Conservation (phyloP, 2,113 vertebrate genomes). For the Chamaea fasciata region DNA sequence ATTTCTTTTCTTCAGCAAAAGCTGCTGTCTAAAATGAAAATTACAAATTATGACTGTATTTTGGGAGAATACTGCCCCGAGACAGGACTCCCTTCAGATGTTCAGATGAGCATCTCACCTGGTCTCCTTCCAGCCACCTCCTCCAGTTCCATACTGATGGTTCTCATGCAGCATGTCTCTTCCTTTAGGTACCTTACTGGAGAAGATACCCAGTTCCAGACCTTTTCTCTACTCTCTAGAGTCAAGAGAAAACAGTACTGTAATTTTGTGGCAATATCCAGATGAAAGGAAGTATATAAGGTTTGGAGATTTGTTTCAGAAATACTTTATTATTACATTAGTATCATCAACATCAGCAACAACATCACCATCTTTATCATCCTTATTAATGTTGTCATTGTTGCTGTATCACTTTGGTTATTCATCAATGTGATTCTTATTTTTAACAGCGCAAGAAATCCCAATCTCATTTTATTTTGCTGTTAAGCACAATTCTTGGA, state of each 20-base stretch:
- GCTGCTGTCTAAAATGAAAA: not conserved
- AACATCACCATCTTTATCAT: not conserved
- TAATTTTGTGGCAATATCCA: not conserved
- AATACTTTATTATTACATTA: not conserved
- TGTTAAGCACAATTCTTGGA: not conserved
- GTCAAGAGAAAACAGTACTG: not conserved
- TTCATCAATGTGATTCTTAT: not conserved
- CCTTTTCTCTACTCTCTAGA: not conserved
- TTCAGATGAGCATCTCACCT: not conserved
- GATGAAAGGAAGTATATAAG: fast-evolving
- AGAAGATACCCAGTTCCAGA: not conserved
- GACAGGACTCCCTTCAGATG: not conserved
- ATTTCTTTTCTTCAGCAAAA: not conserved
- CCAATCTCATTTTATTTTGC: not conserved
- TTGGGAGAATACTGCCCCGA: not conserved
- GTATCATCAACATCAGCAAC: not conserved
- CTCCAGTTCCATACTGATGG: not conserved
- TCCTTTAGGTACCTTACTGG: not conserved
- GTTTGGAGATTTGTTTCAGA: not conserved
- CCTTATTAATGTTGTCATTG: not conserved
- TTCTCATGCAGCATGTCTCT: not conserved
- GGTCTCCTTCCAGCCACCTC: not conserved
- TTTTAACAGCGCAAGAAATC: not conserved
- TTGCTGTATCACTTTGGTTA: not conserved
- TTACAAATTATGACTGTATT: not conserved